Percentiles rank a stretch among this genome's conserved stretches.
phyloP scores from a whole-genome alignment of 2,888 invertebrate genomes.

The Noctuana brunneofusca region DNA sequence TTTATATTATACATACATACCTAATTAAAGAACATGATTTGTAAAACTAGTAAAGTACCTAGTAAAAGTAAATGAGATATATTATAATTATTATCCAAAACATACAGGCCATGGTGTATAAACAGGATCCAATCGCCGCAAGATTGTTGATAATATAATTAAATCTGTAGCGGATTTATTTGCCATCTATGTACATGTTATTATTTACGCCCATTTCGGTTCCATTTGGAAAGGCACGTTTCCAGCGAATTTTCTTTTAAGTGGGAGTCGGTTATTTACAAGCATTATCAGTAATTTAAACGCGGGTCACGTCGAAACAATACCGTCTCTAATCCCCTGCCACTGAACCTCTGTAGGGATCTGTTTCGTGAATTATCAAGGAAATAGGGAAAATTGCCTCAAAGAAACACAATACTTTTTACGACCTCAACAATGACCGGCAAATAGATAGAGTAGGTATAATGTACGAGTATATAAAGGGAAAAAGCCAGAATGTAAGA shows the following conservation, averaged over 20 bases:
- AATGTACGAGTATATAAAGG: too few relatives aligned
- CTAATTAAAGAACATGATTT: too few relatives aligned
- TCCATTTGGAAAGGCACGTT: slow-evolving; percentile 8
- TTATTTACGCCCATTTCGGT: slow-evolving; percentile 1
- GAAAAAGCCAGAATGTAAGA: too few relatives aligned
- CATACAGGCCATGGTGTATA: too few relatives aligned
- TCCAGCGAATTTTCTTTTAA: slow-evolving; percentile 22
- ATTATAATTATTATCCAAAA: too few relatives aligned
- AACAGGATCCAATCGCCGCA: too few relatives aligned
- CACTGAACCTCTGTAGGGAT: slow-evolving; percentile 7
- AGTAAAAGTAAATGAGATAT: too few relatives aligned
- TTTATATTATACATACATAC: too few relatives aligned
- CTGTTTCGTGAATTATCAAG: slow-evolving; percentile 15
- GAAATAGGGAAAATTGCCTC: neutral
- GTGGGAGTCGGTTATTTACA: slow-evolving; percentile 25
- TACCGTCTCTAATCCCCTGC: slow-evolving; percentile 19
- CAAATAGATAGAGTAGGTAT: slow-evolving; percentile 1
- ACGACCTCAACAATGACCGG: neutral
- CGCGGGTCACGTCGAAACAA: slow-evolving; percentile 26
- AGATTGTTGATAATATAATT: too few relatives aligned
- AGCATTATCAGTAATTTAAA: slow-evolving; percentile 22
- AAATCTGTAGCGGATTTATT: neutral
- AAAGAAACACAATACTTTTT: neutral
- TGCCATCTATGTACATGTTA: neutral
- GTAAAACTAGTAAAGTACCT: too few relatives aligned